Base-by-base conservation (phyloP, 1,140 invertebrate genomes). In the Drosophila truncata region DNA sequence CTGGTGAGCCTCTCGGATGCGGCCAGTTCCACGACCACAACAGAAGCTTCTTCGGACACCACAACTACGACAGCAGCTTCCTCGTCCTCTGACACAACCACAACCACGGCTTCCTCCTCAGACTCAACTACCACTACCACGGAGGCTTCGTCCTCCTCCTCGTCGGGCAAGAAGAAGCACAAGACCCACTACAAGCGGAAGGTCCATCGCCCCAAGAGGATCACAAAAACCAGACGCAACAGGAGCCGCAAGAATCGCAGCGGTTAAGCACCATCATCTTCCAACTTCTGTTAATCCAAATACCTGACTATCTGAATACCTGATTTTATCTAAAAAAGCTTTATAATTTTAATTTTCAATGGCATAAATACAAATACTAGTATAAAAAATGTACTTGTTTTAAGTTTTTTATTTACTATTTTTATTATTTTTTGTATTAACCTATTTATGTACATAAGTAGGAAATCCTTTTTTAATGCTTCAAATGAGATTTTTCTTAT, bases 81-180 rank as follows among this genome's bases (percentile, higher is more conserved):
- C 2, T 57, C 62, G 2, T 42, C 61, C 23, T 62, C 64, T 0
- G 55, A 47, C 35, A 61, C 58, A 42, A 67, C 65, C 13, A 67
- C 64, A 0, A 66, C 64, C 1, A 60, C 33, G 13, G 33, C 33
- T 33, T 33, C 33, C 33, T 33, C 33, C 11, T 33, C 33, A 4
- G 33, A 33, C 4, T 16, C 9, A 4, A 47, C 64, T 18, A 62
- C 64, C 2, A 66, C 63, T n/a, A 61, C 55, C 16, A 54, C 50
- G 16, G 59, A 52, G 18, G 7, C 27, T 29, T 23, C 64, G 3
- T 20, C 63, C 0, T 47, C 63, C 10, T 25, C 64, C 4, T 52
- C 50, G 8, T 54, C 50, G 18, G 14, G 10, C 13, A 52, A 37
- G 3, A 65, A 52, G 46, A 44, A 29, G 29, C 3, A 0, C 3